Evolutionary conservation across 2,888 invertebrate genomes (phyloP).

Genomic region (Sisyra nigra): DNA sequence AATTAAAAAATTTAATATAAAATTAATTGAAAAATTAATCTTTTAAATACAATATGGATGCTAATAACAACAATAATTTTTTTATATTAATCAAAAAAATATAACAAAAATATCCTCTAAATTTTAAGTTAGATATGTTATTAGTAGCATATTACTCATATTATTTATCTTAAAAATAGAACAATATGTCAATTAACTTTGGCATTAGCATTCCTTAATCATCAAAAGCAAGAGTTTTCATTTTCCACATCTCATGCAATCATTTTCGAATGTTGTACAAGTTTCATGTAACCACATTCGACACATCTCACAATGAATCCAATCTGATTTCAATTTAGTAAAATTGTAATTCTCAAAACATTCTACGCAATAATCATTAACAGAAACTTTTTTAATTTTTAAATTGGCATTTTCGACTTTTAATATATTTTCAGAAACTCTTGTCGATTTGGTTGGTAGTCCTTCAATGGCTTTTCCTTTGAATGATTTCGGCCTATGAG

Average conservation of each 20-base stretch:
- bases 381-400: slow-evolving; percentile 9
- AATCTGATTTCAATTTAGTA: slow-evolving; percentile 13
- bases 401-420: slow-evolving; percentile 12
- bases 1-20: slow-evolving; percentile 1
- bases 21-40: neutral
- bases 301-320: slow-evolving; percentile 10
- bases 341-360: slow-evolving; percentile 14
- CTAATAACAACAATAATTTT: too few relatives aligned
- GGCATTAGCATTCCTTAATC: slow-evolving; percentile 11
- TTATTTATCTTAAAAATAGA: slow-evolving; percentile 1
- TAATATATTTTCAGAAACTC: slow-evolving; percentile 13
- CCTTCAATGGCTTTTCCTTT: slow-evolving; percentile 12
- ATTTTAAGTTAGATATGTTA: too few relatives aligned
- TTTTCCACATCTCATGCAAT: slow-evolving; percentile 11
- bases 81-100: too few relatives aligned
- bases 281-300: slow-evolving; percentile 10
- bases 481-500: slow-evolving; percentile 9
- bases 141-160: neutral
- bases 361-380: slow-evolving; percentile 6
- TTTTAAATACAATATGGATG: too few relatives aligned
- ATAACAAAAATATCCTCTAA: too few relatives aligned
- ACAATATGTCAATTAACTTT: slow-evolving; percentile 11
- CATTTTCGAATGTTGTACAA: slow-evolving; percentile 9
- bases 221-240: slow-evolving; percentile 9
- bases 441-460: slow-evolving; percentile 11